phyloP scores from a whole-genome alignment of 2,797 vertebrate genomes.

The Numenius phaeopus region DNA sequence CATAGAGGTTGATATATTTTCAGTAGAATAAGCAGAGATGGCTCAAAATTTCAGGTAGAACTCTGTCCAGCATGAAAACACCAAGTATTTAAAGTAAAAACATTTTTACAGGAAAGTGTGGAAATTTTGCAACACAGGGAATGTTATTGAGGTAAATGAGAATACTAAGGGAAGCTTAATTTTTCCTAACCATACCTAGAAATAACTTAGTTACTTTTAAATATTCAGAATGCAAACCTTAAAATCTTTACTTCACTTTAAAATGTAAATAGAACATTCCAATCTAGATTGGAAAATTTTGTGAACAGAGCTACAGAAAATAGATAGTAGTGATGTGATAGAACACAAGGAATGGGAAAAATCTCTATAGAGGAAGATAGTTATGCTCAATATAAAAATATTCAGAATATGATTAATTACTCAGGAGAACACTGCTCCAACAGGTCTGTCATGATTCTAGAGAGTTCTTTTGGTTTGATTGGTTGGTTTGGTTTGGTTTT shows the following conservation, averaged over 20 bases:
- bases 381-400: neutral
- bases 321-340: accelerated
- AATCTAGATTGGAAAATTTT: neutral
- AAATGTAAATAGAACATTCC: neutral
- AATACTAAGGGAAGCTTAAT: neutral
- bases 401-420: neutral
- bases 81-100: neutral
- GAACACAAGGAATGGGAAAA: neutral
- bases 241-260: neutral
- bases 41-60: neutral
- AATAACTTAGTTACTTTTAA: neutral
- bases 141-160: neutral
- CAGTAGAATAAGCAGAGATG: neutral
- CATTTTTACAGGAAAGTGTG: neutral
- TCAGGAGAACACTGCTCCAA: neutral
- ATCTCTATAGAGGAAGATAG: neutral
- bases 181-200: neutral
- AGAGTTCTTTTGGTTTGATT: neutral
- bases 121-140: neutral
- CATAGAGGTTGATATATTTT: neutral
- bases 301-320: neutral
- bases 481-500: neutral
- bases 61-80: neutral
- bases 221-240: neutral
- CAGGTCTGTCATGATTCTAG: neutral